Base-by-base conservation (phyloP, 1,140 invertebrate genomes). In the Triops cancriformis region DNA sequence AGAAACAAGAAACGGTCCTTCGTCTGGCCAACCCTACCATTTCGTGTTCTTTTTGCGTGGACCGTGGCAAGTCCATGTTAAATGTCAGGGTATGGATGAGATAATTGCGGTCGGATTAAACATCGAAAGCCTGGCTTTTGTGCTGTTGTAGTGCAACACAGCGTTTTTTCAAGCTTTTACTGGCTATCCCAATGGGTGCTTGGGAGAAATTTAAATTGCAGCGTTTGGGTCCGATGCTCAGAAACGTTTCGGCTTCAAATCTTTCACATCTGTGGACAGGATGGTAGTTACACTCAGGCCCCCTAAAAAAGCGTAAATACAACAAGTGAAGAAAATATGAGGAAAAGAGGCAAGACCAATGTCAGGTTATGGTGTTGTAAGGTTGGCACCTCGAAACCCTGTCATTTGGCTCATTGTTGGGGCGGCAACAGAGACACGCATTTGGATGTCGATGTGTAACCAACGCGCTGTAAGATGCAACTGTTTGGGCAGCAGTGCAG, bases 71-170 rank as follows among this genome's bases (percentile, higher is more conserved):
- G 51, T 64, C 51, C 51, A 64, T 64, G 51, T 64, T 64, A 64
- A 64, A 64, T 64, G 51, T 64, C 51, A 23, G 51, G 51, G 14
- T 64, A 64, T 64, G 51, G 51, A 23, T 23, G 51, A 64, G 51
- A 64, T 64, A 64, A 64, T 64, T 64, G 51, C 51, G 51, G 51
- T 64, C 18, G 51, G 51, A 64, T 64, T 64, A 64, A 64, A 64
- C 51, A 10, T 64, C 51, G 11, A 64, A 45, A 18, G 43, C 18
- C 9, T 64, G 51, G 51, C 23, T 64, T 45, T 18, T 10, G 51
- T 64, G 14, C 18, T 64, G 23, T 18, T 64, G 51, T 23, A 64
- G 51, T 64, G 51, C 51, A 64, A 64, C 51, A 64, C 51, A 23
- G 18, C 18, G 51, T 18, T 64, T 64, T 64, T 64, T 23, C 14